Evolutionary conservation across 2,888 invertebrate genomes (phyloP).

Genomic region (Pegoplata infirma): DNA sequence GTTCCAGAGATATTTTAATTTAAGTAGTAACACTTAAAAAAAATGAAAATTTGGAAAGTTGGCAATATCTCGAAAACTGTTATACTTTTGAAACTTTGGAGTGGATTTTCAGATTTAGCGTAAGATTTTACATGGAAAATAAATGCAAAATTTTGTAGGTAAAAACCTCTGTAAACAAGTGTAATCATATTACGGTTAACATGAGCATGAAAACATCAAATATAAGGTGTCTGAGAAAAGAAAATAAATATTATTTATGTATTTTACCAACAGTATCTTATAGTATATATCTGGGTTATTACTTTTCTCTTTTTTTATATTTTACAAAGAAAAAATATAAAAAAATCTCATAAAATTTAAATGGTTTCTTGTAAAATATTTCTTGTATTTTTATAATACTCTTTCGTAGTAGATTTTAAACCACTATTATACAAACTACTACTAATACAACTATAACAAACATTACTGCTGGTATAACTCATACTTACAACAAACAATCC

Average conservation of each 20-base stretch:
- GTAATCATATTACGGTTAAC: background rate
- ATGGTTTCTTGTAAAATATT: background rate
- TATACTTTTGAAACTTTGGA: no score
- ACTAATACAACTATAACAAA: no score
- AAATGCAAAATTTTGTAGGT: no score
- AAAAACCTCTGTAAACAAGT: no score
- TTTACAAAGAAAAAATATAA: background rate
- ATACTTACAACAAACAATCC: no score
- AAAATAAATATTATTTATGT: background rate
- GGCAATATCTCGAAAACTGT: no score
- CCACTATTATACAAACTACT: background rate
- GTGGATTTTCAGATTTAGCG: no score
- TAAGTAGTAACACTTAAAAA: no score
- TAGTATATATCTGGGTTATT: background rate
- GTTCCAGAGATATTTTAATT: no score
- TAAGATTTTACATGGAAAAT: no score
- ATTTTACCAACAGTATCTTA: background rate
- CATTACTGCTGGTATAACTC: no score
- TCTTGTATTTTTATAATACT: background rate
- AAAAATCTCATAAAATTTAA: background rate
- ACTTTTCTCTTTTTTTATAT: background rate
- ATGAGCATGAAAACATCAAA: background rate
- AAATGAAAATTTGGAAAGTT: no score
- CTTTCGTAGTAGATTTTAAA: background rate
- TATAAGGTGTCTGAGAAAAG: background rate